phyloP scores from a whole-genome alignment of 2,113 vertebrate species.

The pig (Sus scrofa) region T2T-Sscrofa CM000824.6:126219001-126219500 shows the following conservation, averaged over 20 bases:
- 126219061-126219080: background rate
- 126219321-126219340: background rate
- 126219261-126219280: background rate
- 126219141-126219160: background rate
- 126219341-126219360: background rate
- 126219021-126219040: background rate
- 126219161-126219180: background rate
- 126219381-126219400: background rate
- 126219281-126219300: background rate
- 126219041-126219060: background rate
- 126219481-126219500: background rate
- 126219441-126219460: background rate
- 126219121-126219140: background rate
- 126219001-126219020: background rate
- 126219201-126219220: background rate
- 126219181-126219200: background rate
- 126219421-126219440: background rate
- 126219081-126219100: background rate
- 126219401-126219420: background rate
- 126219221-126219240: background rate
- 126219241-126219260: background rate
- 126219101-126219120: background rate
- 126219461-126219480: background rate
- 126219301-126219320: background rate
- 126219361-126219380: background rate